Base-by-base conservation (phyloP, 2,113 vertebrate species). In the Gasterosteus nipponicus region DNA sequence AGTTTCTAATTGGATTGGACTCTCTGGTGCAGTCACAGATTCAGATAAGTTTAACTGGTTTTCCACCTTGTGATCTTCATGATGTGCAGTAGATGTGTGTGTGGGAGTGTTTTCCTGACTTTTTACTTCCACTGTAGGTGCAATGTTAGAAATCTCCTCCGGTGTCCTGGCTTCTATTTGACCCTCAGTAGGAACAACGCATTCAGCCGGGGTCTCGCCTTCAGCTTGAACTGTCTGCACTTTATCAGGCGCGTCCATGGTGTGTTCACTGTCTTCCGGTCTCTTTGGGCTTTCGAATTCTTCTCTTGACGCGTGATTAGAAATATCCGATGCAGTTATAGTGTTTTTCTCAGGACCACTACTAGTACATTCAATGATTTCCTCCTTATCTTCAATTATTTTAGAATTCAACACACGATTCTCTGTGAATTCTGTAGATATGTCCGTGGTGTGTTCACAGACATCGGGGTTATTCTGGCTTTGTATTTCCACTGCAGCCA, bases 401-500 rank as follows among this genome's bases (percentile, higher is more conserved):
- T 71, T 18, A 53, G 38, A 63, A 35, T 63, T 68, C 18, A 33
- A 46, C 4, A 19, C 42, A 31, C 42, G 31, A 38, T 72, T 31
- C 44, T 63, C 6, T 3, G 64, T 10, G 9, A 53, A 14, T 2
- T 67, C 33, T 57, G 63, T 38, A 53, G 63, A 63, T 26, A 51
- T 41, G 11, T 62, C 68, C 68, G 69, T 7, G 3, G 26, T 19
- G 47, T 16, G 10, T 81, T 80, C 71, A 58, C 10, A 39, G 49
- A 58, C 63, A 18, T 60, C 83, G 33, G 39, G 42, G 22, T 8
- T 73, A 59, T 60, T 65, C 39, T 18, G 80, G 18, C 15, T 70
- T 69, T 76, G 44, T 18, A 49, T 49, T 84, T 87, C 80, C n/a
- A 44, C 49, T 57, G 54, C 26, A 49, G 35, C 10, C 1, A 16